Evolutionary conservation across 92 coral and sea anemone genomes (phyloP).

Genomic region (Phymanthus crucifer): DNA sequence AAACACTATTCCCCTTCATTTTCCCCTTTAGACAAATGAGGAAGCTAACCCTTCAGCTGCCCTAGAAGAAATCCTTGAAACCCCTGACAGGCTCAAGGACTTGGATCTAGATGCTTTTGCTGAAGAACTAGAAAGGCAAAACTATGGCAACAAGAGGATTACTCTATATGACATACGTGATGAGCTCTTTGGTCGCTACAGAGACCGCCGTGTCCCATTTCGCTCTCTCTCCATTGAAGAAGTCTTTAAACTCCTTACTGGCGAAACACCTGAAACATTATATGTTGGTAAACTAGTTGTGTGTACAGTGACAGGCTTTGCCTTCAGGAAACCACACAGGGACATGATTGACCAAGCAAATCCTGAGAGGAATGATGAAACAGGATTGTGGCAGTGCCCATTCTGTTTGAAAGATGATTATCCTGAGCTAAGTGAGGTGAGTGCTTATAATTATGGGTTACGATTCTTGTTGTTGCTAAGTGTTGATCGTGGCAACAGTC

Average conservation of each 20-base stretch:
- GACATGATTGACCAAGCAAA: slow-evolving; percentile 92
- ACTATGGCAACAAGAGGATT: slow-evolving; percentile 88
- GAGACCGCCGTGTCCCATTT: slow-evolving; percentile 84
- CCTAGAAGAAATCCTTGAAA: slow-evolving; percentile 88
- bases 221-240: slow-evolving; percentile 88
- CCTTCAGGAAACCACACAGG: slow-evolving; percentile 88
- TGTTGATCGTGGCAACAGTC: too few relatives aligned
- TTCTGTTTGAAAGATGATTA: slow-evolving; percentile 81
- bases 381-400: slow-evolving; percentile 90
- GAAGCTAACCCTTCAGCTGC: slow-evolving; percentile 98
- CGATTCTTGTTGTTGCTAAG: too few relatives aligned
- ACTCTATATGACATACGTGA: slow-evolving; percentile 97
- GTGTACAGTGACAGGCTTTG: slow-evolving; percentile 91
- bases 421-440: slow-evolving; percentile 87
- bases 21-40: slow-evolving; percentile 64
- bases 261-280: slow-evolving; percentile 79
- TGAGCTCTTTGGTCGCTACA: slow-evolving; percentile 91
- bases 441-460: not conserved
- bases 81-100: slow-evolving; percentile 92
- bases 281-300: slow-evolving; percentile 87
- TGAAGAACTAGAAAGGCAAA: slow-evolving; percentile 93
- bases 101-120: slow-evolving; percentile 96
- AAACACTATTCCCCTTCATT: too few relatives aligned
- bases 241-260: slow-evolving; percentile 84
- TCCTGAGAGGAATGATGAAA: slow-evolving; percentile 83